phyloP scores from a whole-genome alignment of 2,888 invertebrate genomes.

The Nemotelus nigrinus region DNA sequence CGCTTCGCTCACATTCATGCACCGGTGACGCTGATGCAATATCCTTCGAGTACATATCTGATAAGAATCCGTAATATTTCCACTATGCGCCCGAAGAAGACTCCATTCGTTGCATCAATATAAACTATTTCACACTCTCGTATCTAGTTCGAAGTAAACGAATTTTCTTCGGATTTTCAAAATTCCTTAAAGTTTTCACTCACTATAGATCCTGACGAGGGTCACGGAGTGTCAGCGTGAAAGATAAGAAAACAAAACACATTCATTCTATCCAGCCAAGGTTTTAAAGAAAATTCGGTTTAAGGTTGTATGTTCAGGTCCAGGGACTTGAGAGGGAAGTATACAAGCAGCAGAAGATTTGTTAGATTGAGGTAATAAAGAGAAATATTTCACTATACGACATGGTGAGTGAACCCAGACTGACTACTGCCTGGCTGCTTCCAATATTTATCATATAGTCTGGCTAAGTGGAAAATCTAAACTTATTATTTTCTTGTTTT shows the following conservation, averaged over 20 bases:
- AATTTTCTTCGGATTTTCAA: not conserved
- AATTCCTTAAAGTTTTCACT: not conserved
- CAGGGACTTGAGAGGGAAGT: not conserved
- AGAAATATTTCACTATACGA: slow-evolving; percentile 5
- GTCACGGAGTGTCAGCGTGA: not conserved
- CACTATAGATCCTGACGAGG: not conserved
- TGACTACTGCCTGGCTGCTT: not conserved
- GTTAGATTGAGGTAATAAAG: slow-evolving; percentile 17
- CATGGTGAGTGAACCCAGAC: not conserved
- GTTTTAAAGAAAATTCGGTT: slow-evolving; percentile 3
- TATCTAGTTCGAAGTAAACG: not conserved
- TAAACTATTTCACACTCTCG: not conserved
- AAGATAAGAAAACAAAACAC: not conserved
- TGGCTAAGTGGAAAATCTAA: slow-evolving; percentile 16
- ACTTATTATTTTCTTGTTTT: slow-evolving; percentile 15
- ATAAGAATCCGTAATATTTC: slow-evolving; percentile 1
- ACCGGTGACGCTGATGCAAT: not conserved
- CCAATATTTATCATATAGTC: not conserved
- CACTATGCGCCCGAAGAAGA: not conserved
- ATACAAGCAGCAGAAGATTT: not conserved
- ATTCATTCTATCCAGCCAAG: not conserved
- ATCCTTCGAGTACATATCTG: not conserved
- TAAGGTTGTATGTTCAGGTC: too few species aligned
- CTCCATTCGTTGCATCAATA: not conserved
- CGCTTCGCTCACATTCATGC: not conserved